phyloP scores from a whole-genome alignment of 37 sponge, comb jelly and placozoan species.

The Cladorhizidae sp. region DNA sequence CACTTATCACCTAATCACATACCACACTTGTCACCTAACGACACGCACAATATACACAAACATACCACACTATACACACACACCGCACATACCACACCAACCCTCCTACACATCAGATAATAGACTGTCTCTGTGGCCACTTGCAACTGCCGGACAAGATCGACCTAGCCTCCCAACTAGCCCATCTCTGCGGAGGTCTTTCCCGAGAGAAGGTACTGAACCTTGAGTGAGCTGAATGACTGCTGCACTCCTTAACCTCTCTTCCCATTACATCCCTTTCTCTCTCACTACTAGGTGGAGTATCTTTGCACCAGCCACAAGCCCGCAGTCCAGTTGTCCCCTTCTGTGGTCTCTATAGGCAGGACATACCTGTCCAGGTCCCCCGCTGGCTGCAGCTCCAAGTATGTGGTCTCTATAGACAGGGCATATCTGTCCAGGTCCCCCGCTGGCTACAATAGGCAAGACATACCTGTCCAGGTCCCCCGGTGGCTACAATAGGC shows the following conservation, averaged over 20 bases:
- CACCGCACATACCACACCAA: no score
- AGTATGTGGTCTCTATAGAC: conserved; percentile 32
- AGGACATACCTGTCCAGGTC: conserved; percentile 40
- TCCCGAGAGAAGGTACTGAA: conserved; percentile 34
- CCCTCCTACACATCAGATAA: conserved; percentile 38
- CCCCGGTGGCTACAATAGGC: no score
- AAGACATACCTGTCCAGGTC: no score
- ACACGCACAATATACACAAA: background rate
- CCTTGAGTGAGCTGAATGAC: no score
- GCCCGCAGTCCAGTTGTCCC: conserved; percentile 40
- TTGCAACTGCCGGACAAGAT: conserved; percentile 7
- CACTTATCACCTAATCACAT: no score
- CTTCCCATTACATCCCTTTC: no score
- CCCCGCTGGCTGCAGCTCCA: background rate
- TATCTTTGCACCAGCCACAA: conserved; percentile 50
- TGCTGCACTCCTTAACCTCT: background rate
- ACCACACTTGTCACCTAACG: no score
- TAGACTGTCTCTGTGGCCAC: conserved; percentile 49
- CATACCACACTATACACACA: no score
- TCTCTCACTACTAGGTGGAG: conserved; percentile 46
- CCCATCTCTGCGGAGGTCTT: conserved; percentile 47
- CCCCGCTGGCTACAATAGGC: background rate
- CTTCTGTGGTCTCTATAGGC: conserved; percentile 50
- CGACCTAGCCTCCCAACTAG: conserved; percentile 16
- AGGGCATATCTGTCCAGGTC: conserved; percentile 41